Percentiles rank a stretch among this genome's conserved stretches.
Evolutionary conservation across 2,888 invertebrate species (phyloP).

Genomic region (Lasius platythorax): DNA sequence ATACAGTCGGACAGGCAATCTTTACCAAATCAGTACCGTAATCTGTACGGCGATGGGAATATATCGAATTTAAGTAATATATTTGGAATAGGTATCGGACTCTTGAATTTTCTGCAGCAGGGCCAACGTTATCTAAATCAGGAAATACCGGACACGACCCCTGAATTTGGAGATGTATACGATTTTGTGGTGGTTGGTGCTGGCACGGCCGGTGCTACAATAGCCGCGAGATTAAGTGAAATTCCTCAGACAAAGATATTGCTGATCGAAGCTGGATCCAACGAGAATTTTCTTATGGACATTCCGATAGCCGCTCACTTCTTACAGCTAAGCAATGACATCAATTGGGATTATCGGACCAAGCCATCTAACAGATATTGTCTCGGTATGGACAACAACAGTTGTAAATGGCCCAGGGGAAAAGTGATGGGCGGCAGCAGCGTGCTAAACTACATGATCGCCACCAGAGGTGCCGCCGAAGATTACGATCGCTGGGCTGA

Average conservation of each 20-base stretch:
- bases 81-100: background rate
- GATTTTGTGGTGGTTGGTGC: conserved; percentile 94
- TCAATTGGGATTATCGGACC: conserved; percentile 94
- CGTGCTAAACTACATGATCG: conserved; percentile 94
- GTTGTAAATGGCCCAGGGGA: conserved; percentile 87
- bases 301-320: conserved; percentile 91
- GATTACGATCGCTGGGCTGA: conserved; percentile 93
- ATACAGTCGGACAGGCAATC: background rate
- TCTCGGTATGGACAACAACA: conserved; percentile 86
- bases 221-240: conserved; percentile 92
- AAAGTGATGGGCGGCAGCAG: conserved; percentile 94
- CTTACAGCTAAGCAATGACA: conserved; percentile 89
- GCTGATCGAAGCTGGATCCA: conserved; percentile 91
- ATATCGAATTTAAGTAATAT: background rate
- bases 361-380: conserved; percentile 92
- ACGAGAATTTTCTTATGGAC: conserved; percentile 92
- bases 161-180: conserved; percentile 84
- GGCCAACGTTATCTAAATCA: background rate
- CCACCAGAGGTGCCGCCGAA: conserved; percentile 90
- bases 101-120: background rate
- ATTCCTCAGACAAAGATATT: conserved; percentile 90
- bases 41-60: background rate
- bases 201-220: conserved; percentile 92
- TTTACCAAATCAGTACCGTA: background rate
- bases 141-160: conserved; percentile 84